Percentiles rank a stretch among this genome's conserved stretches.
Evolutionary conservation across 2,113 vertebrate species (phyloP).

Genomic region (Brachyistius frenatus): DNA sequence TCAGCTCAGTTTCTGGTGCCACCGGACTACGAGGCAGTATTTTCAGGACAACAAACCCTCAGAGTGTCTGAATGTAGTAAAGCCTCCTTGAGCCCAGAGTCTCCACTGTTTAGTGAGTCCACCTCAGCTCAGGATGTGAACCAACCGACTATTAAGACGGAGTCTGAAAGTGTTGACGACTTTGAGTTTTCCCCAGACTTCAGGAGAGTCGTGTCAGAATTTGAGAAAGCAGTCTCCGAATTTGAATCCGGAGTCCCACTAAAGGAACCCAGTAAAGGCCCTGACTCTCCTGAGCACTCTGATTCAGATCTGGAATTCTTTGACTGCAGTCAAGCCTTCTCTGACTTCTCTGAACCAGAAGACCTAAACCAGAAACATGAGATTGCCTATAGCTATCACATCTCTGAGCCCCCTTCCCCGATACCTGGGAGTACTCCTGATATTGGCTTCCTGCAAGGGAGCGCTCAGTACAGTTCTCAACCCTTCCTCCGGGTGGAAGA

Average conservation of each 20-base stretch:
- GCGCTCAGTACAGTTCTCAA: slow-evolving; percentile 12
- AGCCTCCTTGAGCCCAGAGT: slow-evolving; percentile 52
- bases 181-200: slow-evolving; percentile 63
- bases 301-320: slow-evolving; percentile 83
- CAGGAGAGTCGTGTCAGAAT: slow-evolving; percentile 58
- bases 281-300: slow-evolving; percentile 53
- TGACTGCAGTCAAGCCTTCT: slow-evolving; percentile 77
- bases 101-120: slow-evolving; percentile 48
- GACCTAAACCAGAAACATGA: slow-evolving; percentile 42
- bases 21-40: slow-evolving; percentile 58
- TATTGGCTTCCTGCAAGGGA: slow-evolving; percentile 23
- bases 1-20: slow-evolving; percentile 60
- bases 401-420: slow-evolving; percentile 73
- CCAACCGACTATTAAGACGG: background rate
- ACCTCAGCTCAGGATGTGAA: slow-evolving; percentile 19
- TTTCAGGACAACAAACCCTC: slow-evolving; percentile 56
- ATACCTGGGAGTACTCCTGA: slow-evolving; percentile 59
- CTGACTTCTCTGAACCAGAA: slow-evolving; percentile 76
- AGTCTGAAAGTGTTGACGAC: slow-evolving; percentile 16
- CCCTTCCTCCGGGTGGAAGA: slow-evolving; percentile 49
- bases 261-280: background rate
- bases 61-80: slow-evolving; percentile 53
- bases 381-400: slow-evolving; percentile 38
- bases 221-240: slow-evolving; percentile 60
- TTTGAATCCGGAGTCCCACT: slow-evolving; percentile 47